Conservation (phyloP, 2,888 invertebrate species). For the Tiliacea citrago region DNA sequence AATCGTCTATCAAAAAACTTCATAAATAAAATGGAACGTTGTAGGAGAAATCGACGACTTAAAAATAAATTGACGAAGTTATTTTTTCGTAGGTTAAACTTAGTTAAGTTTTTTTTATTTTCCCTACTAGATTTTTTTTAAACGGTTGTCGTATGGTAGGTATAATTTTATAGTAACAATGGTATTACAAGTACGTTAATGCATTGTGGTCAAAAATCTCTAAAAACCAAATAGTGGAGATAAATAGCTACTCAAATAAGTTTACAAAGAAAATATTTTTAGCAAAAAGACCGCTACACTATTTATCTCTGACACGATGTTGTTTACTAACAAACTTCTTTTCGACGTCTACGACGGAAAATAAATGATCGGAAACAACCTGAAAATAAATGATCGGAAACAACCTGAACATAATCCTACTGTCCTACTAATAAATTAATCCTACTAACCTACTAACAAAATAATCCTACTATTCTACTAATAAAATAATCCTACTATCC, state of each 20-base stretch:
- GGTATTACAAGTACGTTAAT: background rate
- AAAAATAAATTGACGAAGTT: slow-evolving; percentile 12
- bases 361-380: slow-evolving; percentile 1
- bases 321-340: slow-evolving; percentile 5
- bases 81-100: background rate
- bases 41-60: background rate
- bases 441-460: no score
- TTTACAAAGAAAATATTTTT: background rate
- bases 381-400: no score
- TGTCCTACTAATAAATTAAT: no score
- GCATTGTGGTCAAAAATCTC: background rate
- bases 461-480: no score
- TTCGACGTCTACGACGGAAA: slow-evolving; percentile 1
- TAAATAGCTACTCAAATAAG: background rate
- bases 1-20: slow-evolving; percentile 8
- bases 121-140: background rate
- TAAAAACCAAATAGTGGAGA: background rate
- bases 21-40: background rate
- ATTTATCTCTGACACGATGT: slow-evolving; percentile 6
- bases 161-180: background rate
- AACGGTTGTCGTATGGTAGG: background rate
- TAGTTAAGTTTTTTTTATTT: background rate
- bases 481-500: no score
- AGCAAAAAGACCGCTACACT: background rate
- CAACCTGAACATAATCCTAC: no score